Evolutionary conservation across 2,797 vertebrate genomes (phyloP).

Genomic region (Neopelma chrysocephalum): DNA sequence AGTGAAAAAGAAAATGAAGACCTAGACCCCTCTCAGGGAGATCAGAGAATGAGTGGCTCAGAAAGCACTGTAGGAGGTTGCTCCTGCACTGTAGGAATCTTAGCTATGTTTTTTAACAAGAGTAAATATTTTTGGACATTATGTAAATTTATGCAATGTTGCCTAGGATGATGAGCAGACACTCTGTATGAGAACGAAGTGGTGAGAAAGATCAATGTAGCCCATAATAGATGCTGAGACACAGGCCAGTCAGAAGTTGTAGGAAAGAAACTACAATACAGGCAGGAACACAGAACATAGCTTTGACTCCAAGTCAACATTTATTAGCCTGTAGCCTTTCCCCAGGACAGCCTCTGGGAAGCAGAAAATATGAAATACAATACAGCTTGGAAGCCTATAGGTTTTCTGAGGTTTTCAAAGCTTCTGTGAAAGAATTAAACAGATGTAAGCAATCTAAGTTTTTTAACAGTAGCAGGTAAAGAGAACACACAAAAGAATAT

Average conservation of each 20-base stretch:
- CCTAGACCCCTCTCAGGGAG: background rate
- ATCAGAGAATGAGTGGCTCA: background rate
- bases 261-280: background rate
- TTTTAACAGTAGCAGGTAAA: background rate
- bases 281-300: background rate
- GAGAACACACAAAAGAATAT: background rate
- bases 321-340: background rate
- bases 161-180: background rate
- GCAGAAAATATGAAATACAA: background rate
- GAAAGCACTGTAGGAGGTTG: background rate
- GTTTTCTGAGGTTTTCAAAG: background rate
- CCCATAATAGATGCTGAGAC: background rate
- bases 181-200: background rate
- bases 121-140: constrained; percentile 32
- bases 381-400: background rate
- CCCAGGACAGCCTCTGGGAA: background rate
- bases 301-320: background rate
- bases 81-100: background rate
- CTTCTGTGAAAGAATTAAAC: background rate
- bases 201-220: background rate
- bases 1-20: constrained; percentile 16
- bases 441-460: background rate
- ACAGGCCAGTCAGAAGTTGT: background rate
- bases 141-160: background rate
- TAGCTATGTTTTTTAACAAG: background rate